Evolutionary conservation across 2,888 invertebrate species (phyloP).

Genomic region (Theretra japonica): DNA sequence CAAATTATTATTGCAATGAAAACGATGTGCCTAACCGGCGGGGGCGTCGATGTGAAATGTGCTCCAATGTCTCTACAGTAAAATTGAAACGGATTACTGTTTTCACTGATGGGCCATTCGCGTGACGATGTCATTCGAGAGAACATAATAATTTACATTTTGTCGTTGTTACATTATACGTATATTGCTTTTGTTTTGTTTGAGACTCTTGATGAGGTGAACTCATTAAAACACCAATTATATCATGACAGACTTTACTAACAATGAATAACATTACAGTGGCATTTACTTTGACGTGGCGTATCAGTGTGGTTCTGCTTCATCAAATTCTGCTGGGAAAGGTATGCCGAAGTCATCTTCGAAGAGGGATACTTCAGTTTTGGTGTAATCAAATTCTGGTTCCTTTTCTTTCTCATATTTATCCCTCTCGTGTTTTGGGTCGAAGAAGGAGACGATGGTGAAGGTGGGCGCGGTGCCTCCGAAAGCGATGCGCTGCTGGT

Average conservation of each 20-base stretch:
- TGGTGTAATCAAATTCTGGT: conserved; percentile 45
- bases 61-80: conserved; percentile 58
- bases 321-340: background rate
- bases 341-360: conserved; percentile 24
- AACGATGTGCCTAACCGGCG: conserved; percentile 33
- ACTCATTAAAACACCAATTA: conserved; percentile 26
- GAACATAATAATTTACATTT: conserved; percentile 39
- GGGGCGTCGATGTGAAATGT: conserved; percentile 53
- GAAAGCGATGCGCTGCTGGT: conserved; percentile 71
- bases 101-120: conserved; percentile 64
- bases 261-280: background rate
- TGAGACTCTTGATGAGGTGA: conserved; percentile 7
- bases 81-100: conserved; percentile 71
- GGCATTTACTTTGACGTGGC: conserved; percentile 25
- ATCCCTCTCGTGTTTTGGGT: conserved; percentile 74
- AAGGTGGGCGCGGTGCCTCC: conserved; percentile 73
- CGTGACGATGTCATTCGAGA: conserved; percentile 52
- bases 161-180: conserved; percentile 20
- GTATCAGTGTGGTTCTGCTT: conserved; percentile 1
- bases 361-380: conserved; percentile 40
- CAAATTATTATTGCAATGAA: conserved; percentile 58
- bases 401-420: conserved; percentile 42
- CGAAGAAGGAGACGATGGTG: conserved; percentile 71
- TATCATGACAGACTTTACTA: conserved; percentile 26
- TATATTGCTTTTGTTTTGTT: conserved; percentile 17